phyloP scores from a whole-genome alignment of 2,888 invertebrate genomes.

The Anoplius nigerrimus region DNA sequence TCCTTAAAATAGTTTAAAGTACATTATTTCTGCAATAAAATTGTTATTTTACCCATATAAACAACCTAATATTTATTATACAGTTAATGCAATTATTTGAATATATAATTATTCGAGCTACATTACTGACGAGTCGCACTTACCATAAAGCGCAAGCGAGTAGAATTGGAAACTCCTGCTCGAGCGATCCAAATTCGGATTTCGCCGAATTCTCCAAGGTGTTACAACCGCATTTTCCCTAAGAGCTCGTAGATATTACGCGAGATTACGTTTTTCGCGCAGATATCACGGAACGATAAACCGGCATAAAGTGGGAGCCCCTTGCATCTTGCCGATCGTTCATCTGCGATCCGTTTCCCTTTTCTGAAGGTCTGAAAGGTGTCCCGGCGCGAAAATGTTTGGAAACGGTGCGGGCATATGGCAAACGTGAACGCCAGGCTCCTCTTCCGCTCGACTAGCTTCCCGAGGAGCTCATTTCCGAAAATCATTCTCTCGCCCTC shows the following conservation, averaged over 20 bases:
- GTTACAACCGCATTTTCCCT: no score
- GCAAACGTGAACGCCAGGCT: constrained; percentile 47
- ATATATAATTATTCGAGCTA: no score
- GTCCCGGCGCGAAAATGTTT: constrained; percentile 50
- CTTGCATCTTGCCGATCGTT: constrained; percentile 3
- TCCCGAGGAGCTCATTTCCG: constrained; percentile 40
- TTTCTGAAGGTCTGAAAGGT: constrained; percentile 9
- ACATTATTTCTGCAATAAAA: no score
- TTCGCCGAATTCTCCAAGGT: no score
- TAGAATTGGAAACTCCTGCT: no score
- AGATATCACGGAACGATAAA: constrained; percentile 60
- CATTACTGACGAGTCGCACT: no score
- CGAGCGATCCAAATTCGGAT: no score
- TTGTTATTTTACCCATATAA: no score
- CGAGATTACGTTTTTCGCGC: not conserved
- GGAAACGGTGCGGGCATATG: constrained; percentile 55
- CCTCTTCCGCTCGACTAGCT: constrained; percentile 44
- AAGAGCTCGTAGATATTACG: not conserved
- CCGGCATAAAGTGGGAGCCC: constrained; percentile 46
- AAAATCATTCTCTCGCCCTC: constrained; percentile 47
- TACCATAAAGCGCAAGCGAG: no score
- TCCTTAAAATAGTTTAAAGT: no score
- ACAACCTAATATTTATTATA: no score
- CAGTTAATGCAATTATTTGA: no score
- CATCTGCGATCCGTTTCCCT: constrained; percentile 2